phyloP scores from a whole-genome alignment of 2,797 vertebrate species.

The Acipenser ruthenus region DNA sequence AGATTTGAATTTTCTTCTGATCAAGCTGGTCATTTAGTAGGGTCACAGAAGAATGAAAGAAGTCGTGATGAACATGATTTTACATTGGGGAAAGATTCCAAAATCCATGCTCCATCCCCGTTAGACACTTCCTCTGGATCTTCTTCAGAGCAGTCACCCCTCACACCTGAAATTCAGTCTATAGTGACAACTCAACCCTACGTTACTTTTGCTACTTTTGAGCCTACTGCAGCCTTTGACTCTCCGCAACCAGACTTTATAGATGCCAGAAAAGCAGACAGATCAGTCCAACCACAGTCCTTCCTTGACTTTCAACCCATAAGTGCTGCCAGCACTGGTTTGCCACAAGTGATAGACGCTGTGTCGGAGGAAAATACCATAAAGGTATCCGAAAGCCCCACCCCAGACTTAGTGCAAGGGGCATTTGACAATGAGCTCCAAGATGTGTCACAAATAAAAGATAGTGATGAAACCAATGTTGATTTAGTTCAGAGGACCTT shows the following conservation, averaged over 20 bases:
- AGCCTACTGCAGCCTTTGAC: constrained; percentile 57
- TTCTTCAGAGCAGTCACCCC: constrained; percentile 37
- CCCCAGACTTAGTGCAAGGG: constrained; percentile 89
- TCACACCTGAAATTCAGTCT: constrained; percentile 36
- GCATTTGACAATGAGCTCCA: constrained; percentile 71
- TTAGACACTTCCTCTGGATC: constrained; percentile 11
- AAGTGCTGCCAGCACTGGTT: constrained; percentile 37
- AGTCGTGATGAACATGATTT: constrained; percentile 48
- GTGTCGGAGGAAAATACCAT: constrained; percentile 40
- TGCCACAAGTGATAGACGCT: constrained; percentile 50
- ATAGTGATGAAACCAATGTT: constrained; percentile 65
- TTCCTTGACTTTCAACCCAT: constrained; percentile 56
- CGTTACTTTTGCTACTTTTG: constrained; percentile 62
- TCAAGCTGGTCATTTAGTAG: constrained; percentile 48
- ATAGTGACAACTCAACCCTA: constrained; percentile 54
- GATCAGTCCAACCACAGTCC: constrained; percentile 40
- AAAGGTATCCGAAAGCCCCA: constrained; percentile 78
- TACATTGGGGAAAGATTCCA: constrained; percentile 18
- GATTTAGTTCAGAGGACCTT: constrained; percentile 65
- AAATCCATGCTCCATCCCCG: too few relatives aligned
- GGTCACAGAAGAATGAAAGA: constrained; percentile 34
- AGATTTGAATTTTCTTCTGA: constrained; percentile 52
- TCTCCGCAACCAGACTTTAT: constrained; percentile 46
- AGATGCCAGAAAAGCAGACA: constrained; percentile 42
- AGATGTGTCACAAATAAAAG: constrained; percentile 55